Conservation (phyloP, 2,888 invertebrate species). For the Girardia tigrina region DNA sequence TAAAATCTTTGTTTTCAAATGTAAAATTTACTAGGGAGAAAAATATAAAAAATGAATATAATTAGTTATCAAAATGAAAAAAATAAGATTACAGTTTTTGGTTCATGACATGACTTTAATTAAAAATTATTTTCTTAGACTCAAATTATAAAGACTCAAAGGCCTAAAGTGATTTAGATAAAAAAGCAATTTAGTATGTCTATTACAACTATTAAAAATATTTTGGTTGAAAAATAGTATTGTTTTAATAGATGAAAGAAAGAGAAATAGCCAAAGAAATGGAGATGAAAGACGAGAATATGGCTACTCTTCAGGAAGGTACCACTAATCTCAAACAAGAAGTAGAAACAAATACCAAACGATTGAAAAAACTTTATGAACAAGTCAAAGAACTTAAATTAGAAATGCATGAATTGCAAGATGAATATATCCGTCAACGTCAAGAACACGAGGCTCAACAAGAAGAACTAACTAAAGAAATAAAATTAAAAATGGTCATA, state of each 20-base stretch:
- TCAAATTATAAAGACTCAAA: too few species aligned
- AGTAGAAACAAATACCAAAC: slow-evolving; percentile 84
- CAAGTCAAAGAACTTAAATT: slow-evolving; percentile 36
- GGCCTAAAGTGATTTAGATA: too few species aligned
- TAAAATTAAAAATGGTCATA: slow-evolving; percentile 60
- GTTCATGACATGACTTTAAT: too few species aligned
- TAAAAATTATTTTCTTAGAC: too few species aligned
- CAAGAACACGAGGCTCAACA: slow-evolving; percentile 78
- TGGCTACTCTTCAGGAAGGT: slow-evolving; percentile 73
- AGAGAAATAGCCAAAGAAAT: slow-evolving; percentile 55
- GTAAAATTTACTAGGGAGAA: too few species aligned
- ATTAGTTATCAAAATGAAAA: too few species aligned
- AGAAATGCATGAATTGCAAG: slow-evolving; percentile 49
- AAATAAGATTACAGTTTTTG: too few species aligned
- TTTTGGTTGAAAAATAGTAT: too few species aligned
- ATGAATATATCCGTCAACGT: slow-evolving; percentile 76
- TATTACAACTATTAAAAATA: too few species aligned
- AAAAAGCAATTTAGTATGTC: too few species aligned
- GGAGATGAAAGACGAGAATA: slow-evolving; percentile 80
- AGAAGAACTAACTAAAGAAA: slow-evolving; percentile 72
- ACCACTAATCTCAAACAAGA: slow-evolving; percentile 83
- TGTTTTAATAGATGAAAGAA: slow-evolving; percentile 32
- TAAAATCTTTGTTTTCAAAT: too few species aligned
- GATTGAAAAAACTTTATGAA: slow-evolving; percentile 61
- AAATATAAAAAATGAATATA: too few species aligned